Percentiles rank a stretch among this genome's conserved stretches.
phyloP scores from a whole-genome alignment of 1,140 invertebrate genomes.

The Drosophila saltans region DNA sequence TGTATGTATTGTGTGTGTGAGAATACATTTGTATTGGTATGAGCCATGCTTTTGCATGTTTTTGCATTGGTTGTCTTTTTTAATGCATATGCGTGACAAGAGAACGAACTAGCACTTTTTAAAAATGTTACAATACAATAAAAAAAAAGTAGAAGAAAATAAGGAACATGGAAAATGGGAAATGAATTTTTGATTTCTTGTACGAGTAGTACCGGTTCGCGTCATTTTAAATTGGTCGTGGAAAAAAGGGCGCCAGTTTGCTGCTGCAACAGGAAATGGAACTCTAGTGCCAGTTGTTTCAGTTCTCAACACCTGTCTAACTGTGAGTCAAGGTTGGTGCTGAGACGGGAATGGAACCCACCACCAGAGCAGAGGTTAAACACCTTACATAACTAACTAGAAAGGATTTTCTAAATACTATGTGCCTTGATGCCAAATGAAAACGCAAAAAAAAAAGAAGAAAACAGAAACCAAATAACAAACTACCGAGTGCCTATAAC shows the following conservation, averaged over 20 bases:
- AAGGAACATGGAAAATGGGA: constrained; percentile 17
- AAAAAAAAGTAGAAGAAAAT: no score
- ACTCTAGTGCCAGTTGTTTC: constrained; percentile 62
- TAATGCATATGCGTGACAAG: constrained; percentile 66
- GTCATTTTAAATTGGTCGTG: constrained; percentile 41
- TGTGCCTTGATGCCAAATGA: constrained; percentile 51
- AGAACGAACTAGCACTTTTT: constrained; percentile 21
- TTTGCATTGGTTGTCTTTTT: constrained; percentile 12
- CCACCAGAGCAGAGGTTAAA: constrained; percentile 47
- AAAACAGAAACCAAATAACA: no score
- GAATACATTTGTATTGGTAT: constrained; percentile 22
- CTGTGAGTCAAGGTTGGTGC: constrained; percentile 40
- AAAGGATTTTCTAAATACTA: constrained; percentile 31
- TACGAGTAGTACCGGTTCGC: constrained; percentile 2
- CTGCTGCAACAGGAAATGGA: constrained; percentile 16
- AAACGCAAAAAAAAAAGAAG: background rate
- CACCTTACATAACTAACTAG: constrained; percentile 59
- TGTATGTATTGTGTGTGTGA: constrained; percentile 5
- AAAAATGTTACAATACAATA: constrained; percentile 23
- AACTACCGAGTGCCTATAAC: constrained; percentile 39
- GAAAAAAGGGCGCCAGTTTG: constrained; percentile 31
- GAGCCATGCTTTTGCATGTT: constrained; percentile 20
- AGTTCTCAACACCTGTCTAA: constrained; percentile 68
- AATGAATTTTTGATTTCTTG: constrained; percentile 73
- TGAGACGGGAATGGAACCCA: constrained; percentile 17